Evolutionary conservation across 2,888 invertebrate species (phyloP).

Genomic region (Hylaea fasciaria): DNA sequence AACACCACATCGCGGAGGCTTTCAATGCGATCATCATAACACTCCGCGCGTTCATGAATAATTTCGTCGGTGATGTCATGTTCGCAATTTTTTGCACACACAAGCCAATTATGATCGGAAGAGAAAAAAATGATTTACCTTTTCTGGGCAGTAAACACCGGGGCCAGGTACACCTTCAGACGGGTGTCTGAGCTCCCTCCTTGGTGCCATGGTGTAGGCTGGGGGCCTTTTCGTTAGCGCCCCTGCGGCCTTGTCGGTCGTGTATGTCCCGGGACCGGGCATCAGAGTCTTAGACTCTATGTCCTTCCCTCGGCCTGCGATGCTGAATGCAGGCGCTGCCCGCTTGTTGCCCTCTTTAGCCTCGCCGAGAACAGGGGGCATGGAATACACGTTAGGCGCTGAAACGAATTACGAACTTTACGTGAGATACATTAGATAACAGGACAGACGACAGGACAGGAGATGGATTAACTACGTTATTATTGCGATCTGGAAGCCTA

Average conservation of each 20-base stretch:
- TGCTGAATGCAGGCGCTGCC: slow-evolving; percentile 94
- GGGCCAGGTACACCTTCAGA: slow-evolving; percentile 83
- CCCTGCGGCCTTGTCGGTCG: slow-evolving; percentile 83
- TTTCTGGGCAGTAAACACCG: slow-evolving; percentile 88
- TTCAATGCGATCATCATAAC: slow-evolving; percentile 30
- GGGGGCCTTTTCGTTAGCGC: slow-evolving; percentile 86
- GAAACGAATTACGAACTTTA: slow-evolving; percentile 48
- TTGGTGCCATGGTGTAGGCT: slow-evolving; percentile 93
- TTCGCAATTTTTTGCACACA: slow-evolving; percentile 30
- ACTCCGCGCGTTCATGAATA: slow-evolving; percentile 34
- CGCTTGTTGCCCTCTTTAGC: slow-evolving; percentile 82
- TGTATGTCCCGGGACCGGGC: slow-evolving; percentile 93
- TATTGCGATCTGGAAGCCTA: background rate
- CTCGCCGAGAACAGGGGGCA: slow-evolving; percentile 90
- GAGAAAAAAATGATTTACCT: slow-evolving; percentile 60
- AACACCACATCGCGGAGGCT: slow-evolving; percentile 13
- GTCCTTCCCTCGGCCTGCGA: slow-evolving; percentile 92
- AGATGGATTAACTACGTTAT: background rate
- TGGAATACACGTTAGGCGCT: slow-evolving; percentile 96
- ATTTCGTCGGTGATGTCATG: slow-evolving; percentile 44
- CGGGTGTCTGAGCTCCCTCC: slow-evolving; percentile 69
- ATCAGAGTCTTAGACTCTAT: slow-evolving; percentile 72
- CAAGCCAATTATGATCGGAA: slow-evolving; percentile 27
- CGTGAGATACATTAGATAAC: slow-evolving; percentile 1
- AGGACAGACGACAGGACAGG: no score